Conservation (phyloP, 2,797 vertebrate genomes). For the Ctenopoma kingsleyae region DNA sequence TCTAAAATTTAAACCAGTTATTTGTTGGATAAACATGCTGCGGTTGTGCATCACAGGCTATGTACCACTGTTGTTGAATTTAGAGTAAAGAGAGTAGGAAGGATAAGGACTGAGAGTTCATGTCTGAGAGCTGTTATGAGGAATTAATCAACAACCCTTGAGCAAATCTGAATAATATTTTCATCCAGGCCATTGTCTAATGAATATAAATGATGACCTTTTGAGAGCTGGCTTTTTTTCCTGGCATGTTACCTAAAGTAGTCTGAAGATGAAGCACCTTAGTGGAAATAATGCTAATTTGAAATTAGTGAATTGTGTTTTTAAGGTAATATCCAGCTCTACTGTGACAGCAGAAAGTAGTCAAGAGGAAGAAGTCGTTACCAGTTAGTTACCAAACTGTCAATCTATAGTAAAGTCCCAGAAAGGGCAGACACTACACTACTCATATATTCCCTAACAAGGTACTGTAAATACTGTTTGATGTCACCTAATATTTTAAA, state of each 20-base stretch:
- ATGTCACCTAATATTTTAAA: too few species aligned
- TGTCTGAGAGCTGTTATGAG: conserved; percentile 51
- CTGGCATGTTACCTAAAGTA: conserved; percentile 44
- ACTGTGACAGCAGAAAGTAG: too few species aligned
- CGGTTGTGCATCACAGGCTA: background rate
- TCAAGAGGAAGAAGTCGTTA: background rate
- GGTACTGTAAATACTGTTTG: too few species aligned
- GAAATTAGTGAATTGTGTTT: conserved; percentile 16
- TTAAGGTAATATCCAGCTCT: background rate
- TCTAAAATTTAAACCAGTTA: background rate
- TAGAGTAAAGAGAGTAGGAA: conserved; percentile 14
- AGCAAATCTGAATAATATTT: conserved; percentile 65
- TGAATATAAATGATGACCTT: conserved; percentile 76
- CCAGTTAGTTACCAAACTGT: too few species aligned
- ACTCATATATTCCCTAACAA: background rate
- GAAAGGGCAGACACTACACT: too few species aligned
- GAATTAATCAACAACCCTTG: conserved; percentile 71
- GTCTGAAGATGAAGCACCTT: conserved; percentile 39
- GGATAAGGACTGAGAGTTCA: conserved; percentile 24
- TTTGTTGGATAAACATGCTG: background rate
- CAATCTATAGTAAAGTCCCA: background rate
- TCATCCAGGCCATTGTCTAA: conserved; percentile 62
- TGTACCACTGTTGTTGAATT: background rate
- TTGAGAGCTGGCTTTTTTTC: conserved; percentile 42
- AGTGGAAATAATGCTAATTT: conserved; percentile 19